These are phyloP conservation scores for Drosophila mayri DNA, from an alignment of 1,140 invertebrate species.

Conservation along the genomic window DNA sequence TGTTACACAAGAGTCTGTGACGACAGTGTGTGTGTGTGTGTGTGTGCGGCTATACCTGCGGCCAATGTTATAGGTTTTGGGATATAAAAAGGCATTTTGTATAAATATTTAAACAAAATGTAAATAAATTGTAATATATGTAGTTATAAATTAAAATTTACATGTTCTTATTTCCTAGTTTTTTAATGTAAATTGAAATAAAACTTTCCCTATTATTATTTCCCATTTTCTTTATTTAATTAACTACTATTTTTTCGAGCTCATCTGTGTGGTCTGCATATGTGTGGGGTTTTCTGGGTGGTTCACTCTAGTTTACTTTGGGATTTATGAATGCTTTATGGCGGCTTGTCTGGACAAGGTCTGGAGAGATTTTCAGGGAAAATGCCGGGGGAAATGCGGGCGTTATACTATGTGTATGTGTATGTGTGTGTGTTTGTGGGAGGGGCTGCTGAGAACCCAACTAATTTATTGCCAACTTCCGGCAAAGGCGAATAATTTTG, in stretches of 20 bases:
- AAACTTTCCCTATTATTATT: no score
- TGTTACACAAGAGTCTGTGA: conserved; percentile 72
- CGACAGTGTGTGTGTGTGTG: conserved; percentile 8
- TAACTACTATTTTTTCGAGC: neutral
- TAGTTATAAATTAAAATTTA: no score
- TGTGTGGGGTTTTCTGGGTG: conserved; percentile 37
- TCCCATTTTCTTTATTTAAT: no score
- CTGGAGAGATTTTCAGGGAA: conserved; percentile 32
- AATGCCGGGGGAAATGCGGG: conserved; percentile 1
- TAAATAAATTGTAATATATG: no score
- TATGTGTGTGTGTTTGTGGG: conserved; percentile 21
- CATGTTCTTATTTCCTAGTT: no score
- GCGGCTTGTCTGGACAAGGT: conserved; percentile 81
- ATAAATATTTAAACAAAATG: neutral
- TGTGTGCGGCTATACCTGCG: conserved; percentile 5
- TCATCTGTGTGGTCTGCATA: conserved; percentile 7
- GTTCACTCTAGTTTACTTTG: conserved; percentile 80
- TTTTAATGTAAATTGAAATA: no score
- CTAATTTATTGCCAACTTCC: conserved; percentile 83
- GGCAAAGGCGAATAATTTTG: conserved; percentile 80
- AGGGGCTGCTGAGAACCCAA: conserved; percentile 56
- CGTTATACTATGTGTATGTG: neutral
- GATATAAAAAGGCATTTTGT: neutral
- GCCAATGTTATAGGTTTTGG: neutral
- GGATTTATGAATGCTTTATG: conserved; percentile 84